Conservation (phyloP, 2,113 vertebrate genomes). For the Vanacampus margaritifer region DNA sequence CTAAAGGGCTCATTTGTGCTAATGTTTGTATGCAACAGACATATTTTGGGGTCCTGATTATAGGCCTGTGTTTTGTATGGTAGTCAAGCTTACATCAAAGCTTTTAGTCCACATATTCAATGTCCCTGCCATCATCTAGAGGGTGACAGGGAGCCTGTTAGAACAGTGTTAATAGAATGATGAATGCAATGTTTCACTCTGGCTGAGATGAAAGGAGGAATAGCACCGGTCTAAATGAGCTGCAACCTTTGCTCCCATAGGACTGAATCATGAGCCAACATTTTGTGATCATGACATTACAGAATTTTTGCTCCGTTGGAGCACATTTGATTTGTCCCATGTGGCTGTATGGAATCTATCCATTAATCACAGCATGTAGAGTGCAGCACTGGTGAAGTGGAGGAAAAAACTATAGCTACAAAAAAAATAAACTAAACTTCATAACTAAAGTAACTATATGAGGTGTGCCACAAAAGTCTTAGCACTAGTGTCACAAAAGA, state of each 20-base stretch:
- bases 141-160: constrained; percentile 51
- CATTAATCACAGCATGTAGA: constrained; percentile 46
- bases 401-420: not conserved
- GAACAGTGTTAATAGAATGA: constrained; percentile 60
- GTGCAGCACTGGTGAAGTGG: constrained; percentile 3
- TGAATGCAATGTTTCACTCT: constrained; percentile 56
- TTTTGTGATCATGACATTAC: constrained; percentile 55
- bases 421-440: not conserved
- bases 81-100: constrained; percentile 55
- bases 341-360: constrained; percentile 59
- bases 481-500: not conserved
- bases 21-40: not conserved
- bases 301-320: not conserved
- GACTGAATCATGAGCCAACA: constrained; percentile 30
- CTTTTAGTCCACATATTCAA: constrained; percentile 48
- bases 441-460: not conserved
- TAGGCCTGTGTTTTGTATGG: constrained; percentile 46
- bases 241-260: constrained; percentile 44
- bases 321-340: constrained; percentile 60
- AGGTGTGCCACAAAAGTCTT: not conserved
- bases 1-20: not conserved
- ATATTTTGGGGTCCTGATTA: constrained; percentile 27
- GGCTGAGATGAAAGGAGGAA: constrained; percentile 59
- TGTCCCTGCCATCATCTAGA: constrained; percentile 48
- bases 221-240: constrained; percentile 35